These are phyloP conservation scores for Mythimna vitellina DNA, from an alignment of 2,888 invertebrate genomes.

Conservation along the genomic window DNA sequence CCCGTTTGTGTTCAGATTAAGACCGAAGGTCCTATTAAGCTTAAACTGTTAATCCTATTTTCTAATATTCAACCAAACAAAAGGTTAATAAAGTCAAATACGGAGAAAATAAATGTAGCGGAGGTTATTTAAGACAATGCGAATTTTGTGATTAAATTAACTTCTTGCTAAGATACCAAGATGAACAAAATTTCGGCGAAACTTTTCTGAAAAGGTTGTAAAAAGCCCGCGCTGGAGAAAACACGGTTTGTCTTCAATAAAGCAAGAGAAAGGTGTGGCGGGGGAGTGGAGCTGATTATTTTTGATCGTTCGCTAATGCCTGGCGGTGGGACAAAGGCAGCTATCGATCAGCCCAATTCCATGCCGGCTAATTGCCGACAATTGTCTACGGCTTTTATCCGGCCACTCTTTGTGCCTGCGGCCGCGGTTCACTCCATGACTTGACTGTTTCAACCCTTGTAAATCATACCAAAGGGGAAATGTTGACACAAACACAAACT, in stretches of 20 bases:
- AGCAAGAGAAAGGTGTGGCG: conserved; percentile 56
- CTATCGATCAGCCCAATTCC: conserved; percentile 81
- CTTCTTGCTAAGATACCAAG: conserved; percentile 21
- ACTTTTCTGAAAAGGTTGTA: conserved; percentile 2
- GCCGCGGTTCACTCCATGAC: conserved; percentile 70
- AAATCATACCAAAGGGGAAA: conserved; percentile 69
- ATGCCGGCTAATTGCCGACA: conserved; percentile 81
- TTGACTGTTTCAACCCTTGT: conserved; percentile 74
- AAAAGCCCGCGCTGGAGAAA: conserved; percentile 28
- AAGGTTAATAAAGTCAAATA: conserved; percentile 46
- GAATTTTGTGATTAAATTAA: conserved; percentile 47
- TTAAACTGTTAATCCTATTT: conserved; percentile 45
- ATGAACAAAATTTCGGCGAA: conserved; percentile 22
- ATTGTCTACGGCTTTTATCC: conserved; percentile 81
- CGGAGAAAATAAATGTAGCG: conserved; percentile 23
- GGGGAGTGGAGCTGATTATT: conserved; percentile 62
- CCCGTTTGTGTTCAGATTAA: conserved; percentile 27
- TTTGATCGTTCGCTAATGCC: conserved; percentile 78
- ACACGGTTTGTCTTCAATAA: conserved; percentile 55
- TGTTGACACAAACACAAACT: conserved; percentile 68
- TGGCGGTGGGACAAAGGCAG: conserved; percentile 73
- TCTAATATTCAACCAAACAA: conserved; percentile 41
- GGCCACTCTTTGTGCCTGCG: conserved; percentile 76
- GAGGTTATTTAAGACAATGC: conserved; percentile 10
- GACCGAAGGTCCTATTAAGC: conserved; percentile 21